Conservation (phyloP, 2,888 invertebrate genomes). For the Mythimna ferrago region DNA sequence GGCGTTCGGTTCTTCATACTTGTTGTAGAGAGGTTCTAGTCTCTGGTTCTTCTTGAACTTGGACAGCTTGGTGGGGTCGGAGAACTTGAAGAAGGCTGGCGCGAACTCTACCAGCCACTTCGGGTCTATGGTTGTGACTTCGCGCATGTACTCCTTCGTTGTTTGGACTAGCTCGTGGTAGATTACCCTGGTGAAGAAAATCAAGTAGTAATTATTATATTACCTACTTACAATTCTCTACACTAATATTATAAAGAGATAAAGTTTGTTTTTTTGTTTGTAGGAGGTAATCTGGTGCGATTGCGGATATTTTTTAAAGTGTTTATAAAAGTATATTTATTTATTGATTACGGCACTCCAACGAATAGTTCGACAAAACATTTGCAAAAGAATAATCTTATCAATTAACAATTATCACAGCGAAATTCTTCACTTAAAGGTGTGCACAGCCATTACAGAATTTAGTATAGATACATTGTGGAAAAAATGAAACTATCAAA, state of each 20-base stretch:
- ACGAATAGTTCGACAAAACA: no score
- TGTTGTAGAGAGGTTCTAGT: constrained; percentile 99
- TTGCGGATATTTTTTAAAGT: no score
- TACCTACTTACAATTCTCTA: not conserved
- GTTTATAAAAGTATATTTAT: no score
- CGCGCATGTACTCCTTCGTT: constrained; percentile 99
- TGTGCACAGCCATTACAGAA: no score
- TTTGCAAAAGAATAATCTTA: no score
- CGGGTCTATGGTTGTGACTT: constrained; percentile 98
- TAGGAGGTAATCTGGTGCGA: no score
- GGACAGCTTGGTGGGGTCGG: constrained; percentile 99
- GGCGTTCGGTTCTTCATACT: constrained; percentile 99
- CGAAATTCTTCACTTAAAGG: no score
- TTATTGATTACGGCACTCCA: no score
- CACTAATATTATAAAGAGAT: no score
- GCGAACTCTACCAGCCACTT: constrained; percentile 99
- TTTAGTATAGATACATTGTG: not conserved
- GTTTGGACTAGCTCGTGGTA: constrained; percentile 99
- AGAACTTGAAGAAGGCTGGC: constrained; percentile 99
- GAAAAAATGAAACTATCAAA: constrained; percentile 25
- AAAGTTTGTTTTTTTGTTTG: no score
- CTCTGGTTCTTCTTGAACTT: constrained; percentile 99
- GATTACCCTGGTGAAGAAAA: constrained; percentile 93
- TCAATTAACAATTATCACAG: no score
- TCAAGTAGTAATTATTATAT: not conserved